Evolutionary conservation across 2,888 invertebrate species (phyloP).

Genomic region (Dascillus cervinus): DNA sequence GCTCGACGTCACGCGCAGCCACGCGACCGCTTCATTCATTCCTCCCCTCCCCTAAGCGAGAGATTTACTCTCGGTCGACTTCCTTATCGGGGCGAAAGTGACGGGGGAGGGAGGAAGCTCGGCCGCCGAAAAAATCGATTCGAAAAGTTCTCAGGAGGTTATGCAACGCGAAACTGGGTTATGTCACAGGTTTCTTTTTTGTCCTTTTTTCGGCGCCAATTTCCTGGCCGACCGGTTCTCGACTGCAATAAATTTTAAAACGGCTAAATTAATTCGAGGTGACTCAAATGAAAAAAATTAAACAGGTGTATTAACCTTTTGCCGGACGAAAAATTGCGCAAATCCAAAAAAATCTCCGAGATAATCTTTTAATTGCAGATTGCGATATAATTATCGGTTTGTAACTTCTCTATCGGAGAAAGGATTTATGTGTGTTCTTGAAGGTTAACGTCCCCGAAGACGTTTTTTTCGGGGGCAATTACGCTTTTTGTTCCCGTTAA

Average conservation of each 20-base stretch:
- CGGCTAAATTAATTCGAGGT: too few relatives aligned
- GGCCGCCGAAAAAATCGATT: too few relatives aligned
- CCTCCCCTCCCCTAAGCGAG: neutral
- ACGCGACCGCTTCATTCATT: constrained; percentile 31
- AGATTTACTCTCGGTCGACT: too few relatives aligned
- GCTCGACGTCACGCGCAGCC: constrained; percentile 27
- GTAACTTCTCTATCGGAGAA: constrained; percentile 1
- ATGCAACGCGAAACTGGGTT: constrained; percentile 17
- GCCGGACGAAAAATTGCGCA: too few relatives aligned
- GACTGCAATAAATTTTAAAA: constrained; percentile 14
- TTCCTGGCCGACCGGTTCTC: constrained; percentile 19
- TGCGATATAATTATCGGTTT: constrained; percentile 13
- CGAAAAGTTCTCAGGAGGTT: too few relatives aligned
- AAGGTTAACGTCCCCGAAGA: too few relatives aligned
- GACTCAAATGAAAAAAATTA: neutral
- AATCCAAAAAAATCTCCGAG: constrained; percentile 8
- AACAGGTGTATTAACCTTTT: too few relatives aligned
- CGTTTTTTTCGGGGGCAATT: too few relatives aligned
- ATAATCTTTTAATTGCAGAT: constrained; percentile 15
- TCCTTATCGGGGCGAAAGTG: too few relatives aligned
- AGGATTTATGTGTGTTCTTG: neutral
- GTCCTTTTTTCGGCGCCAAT: constrained; percentile 17
- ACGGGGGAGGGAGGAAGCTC: too few relatives aligned
- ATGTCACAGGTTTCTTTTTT: constrained; percentile 14
- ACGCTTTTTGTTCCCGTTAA: too few relatives aligned